Evolutionary conservation across 1,140 invertebrate genomes (phyloP).

Genomic region (silkworm (Bombyx mori)): ASM3026992v2 NC_085125.1:466001-466500

Average conservation of each 20-base stretch:
- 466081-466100: conserved; percentile 39
- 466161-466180: conserved; percentile 33
- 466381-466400: no score
- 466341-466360: no score
- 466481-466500: no score
- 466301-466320: no score
- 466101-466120: conserved; percentile 37
- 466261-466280: no score
- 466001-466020: background rate
- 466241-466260: background rate
- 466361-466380: no score
- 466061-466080: conserved; percentile 32
- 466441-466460: no score
- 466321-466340: no score
- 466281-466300: no score
- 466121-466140: conserved; percentile 41
- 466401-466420: no score
- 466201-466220: conserved; percentile 28
- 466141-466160: conserved; percentile 26
- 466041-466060: conserved; percentile 41
- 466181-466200: conserved; percentile 33
- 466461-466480: no score
- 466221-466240: conserved; percentile 17
- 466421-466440: no score
- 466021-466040: background rate